Base-by-base conservation (phyloP, 2,888 invertebrate genomes). In the Chloroclysta siterata region DNA sequence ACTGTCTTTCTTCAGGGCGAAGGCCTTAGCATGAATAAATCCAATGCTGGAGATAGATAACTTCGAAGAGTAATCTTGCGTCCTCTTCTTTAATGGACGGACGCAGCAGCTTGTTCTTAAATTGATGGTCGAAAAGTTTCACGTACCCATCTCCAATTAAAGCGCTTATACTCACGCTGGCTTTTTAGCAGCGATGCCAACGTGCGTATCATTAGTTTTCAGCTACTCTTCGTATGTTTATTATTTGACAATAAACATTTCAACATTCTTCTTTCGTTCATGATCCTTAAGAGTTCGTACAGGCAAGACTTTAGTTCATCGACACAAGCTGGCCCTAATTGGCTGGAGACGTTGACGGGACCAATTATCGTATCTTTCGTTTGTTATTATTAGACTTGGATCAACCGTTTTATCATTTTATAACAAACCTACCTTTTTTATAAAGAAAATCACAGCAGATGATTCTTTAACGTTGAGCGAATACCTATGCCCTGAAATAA, bases 301-400 rank as follows among this genome's bases (percentile, higher is more conserved):
- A 55, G 52, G 33, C 53, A 60, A 75, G 71, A 75, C 70, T 69
- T 69, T 67, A 77, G 89, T 87, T 88, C 88, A 82, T 85, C 84
- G 87, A 84, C 88, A 76, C 80, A 72, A 76, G 82, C 85, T 85
- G 82, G 82, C 71, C 77, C 78, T 85, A 86, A 89, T 87, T 88
- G 87, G 72, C 73, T 71, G 76, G 76, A 79, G 78, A 73, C 74
- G 81, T 85, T 86, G 81, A 82, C 81, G 72, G 73, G 70, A 74
- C 76, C 88, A 88, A 89, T 89, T 88, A 89, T 85, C 82, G 76
- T 76, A 75, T 84, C 82, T 77, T 77, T 72, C 73, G 76, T 83
- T 78, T 79, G 78, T 76, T 67, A 65, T 62, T 68, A 69, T 65
- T 66, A 71, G 61, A 62, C 78, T 76, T 85, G 87, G 86, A 77